Percentiles rank a stretch among this genome's conserved stretches.
Evolutionary conservation across 2,888 invertebrate species (phyloP).

Genomic region (Euplexia lucipara): DNA sequence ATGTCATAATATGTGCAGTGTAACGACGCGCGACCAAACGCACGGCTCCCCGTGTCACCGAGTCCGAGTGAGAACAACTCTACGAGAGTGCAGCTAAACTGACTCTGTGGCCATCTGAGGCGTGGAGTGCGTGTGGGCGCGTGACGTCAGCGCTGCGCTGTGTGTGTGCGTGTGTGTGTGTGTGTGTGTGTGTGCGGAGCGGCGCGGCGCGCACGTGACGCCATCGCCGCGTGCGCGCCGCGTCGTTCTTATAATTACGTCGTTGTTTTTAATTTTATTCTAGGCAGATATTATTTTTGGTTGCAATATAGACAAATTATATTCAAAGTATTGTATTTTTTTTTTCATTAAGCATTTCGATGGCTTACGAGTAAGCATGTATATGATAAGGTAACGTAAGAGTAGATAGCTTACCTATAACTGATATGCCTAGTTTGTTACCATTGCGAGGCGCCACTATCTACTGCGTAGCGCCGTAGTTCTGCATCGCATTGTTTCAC

Average conservation of each 20-base stretch:
- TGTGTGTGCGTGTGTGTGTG: constrained; percentile 32
- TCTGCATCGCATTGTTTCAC: background rate
- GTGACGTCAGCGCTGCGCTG: constrained; percentile 27
- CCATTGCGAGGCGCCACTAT: constrained; percentile 52
- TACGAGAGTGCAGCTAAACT: background rate
- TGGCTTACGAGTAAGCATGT: constrained; percentile 53
- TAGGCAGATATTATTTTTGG: constrained; percentile 78
- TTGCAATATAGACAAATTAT: constrained; percentile 72
- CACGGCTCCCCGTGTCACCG: background rate
- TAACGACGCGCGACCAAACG: background rate
- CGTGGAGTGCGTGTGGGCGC: constrained; percentile 7
- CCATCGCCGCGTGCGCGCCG: constrained; percentile 3
- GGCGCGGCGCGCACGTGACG: constrained; percentile 18
- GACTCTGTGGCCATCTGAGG: background rate
- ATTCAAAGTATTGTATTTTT: constrained; percentile 59
- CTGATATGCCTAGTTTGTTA: constrained; percentile 76
- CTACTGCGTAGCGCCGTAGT: background rate
- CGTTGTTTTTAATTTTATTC: constrained; percentile 83
- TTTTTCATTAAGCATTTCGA: constrained; percentile 64
- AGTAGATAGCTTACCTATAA: constrained; percentile 71
- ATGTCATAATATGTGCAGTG: constrained; percentile 43
- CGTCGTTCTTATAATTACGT: constrained; percentile 51
- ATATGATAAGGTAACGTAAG: constrained; percentile 52
- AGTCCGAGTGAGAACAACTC: background rate
- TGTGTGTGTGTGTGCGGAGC: constrained; percentile 12